Conservation (phyloP, 1,140 invertebrate species). For the Chironomus tepperi region DNA sequence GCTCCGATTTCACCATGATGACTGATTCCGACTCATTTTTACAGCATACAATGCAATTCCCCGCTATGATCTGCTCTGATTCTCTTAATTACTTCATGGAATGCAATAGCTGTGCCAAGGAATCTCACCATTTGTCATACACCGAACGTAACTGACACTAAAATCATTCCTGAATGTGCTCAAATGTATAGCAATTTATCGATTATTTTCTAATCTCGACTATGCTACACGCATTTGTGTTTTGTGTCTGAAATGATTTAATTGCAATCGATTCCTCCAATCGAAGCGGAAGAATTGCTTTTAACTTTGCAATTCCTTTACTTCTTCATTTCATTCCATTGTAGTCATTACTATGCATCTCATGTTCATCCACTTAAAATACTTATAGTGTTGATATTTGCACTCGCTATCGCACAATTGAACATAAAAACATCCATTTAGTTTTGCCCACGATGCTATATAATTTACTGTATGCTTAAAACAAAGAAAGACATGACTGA, state of each 20-base stretch:
- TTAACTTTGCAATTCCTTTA: not conserved
- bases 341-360: not conserved
- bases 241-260: not conserved
- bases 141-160: too few relatives aligned
- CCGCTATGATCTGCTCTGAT: too few relatives aligned
- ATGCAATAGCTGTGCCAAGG: too few relatives aligned
- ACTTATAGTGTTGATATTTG: constrained; percentile 23
- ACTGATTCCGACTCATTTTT: too few relatives aligned
- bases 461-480: not conserved
- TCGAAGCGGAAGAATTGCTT: not conserved
- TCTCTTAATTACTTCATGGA: too few relatives aligned
- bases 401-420: constrained; percentile 20
- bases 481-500: constrained; percentile 10
- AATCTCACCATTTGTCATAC: too few relatives aligned
- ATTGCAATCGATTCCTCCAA: not conserved
- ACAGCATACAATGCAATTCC: too few relatives aligned
- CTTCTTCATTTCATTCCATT: not conserved
- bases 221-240: not conserved
- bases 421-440: not conserved
- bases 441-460: not conserved
- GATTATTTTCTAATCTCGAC: not conserved
- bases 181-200: not conserved
- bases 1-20: too few relatives aligned
- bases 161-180: too few relatives aligned
- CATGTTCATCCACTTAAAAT: constrained; percentile 1